Conservation (phyloP, 2,797 vertebrate species). For the Passerculus sandwichensis region DNA sequence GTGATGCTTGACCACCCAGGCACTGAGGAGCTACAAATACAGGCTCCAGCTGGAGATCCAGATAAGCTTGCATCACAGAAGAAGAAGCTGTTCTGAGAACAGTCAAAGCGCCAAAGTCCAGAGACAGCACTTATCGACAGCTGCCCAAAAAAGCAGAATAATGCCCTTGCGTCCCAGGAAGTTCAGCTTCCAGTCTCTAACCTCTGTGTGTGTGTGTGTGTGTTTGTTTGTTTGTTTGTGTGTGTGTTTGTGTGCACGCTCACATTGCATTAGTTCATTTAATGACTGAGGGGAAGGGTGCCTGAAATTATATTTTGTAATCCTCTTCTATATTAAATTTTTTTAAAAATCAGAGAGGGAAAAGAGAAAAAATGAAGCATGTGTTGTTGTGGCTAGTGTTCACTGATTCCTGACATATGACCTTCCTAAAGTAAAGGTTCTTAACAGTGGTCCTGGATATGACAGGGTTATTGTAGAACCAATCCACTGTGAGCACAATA, state of each 20-base stretch:
- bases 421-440: background rate
- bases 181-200: background rate
- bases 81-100: background rate
- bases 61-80: background rate
- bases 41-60: slow-evolving; percentile 6
- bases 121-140: background rate
- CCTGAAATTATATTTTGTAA: background rate
- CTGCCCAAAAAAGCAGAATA: background rate
- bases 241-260: too few species aligned
- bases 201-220: too few species aligned
- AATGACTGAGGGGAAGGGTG: background rate
- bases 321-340: background rate
- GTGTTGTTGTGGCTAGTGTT: background rate
- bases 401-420: background rate
- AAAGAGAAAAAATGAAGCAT: background rate
- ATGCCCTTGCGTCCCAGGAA: rapidly evolving
- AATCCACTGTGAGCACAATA: background rate
- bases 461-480: background rate
- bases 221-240: too few species aligned
- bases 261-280: background rate
- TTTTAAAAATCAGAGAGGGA: background rate
- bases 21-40: background rate
- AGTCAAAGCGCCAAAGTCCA: background rate
- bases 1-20: slow-evolving; percentile 6
- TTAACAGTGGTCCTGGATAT: background rate